A percentile compares a stretch with the other conserved stretches of the same genome.
Evolutionary conservation across 2,888 invertebrate species (phyloP).

Genomic region (Trachelus troglodyta): DNA sequence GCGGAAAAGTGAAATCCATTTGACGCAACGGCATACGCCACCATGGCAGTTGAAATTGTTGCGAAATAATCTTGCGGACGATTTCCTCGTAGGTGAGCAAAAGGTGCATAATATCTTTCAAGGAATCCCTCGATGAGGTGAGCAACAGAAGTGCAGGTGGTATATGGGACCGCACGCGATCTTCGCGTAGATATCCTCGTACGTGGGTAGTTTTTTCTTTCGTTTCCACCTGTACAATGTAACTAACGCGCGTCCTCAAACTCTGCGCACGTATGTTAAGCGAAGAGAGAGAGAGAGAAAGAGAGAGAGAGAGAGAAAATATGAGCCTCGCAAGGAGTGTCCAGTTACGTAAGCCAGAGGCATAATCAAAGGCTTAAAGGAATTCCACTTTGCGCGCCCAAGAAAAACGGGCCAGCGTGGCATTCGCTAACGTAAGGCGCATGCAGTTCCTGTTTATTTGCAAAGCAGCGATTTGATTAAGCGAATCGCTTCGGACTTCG

Average conservation of each 20-base stretch:
- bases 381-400: constrained; percentile 9
- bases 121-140: background rate
- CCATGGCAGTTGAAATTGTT: background rate
- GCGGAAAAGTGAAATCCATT: background rate
- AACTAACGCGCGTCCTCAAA: constrained; percentile 8
- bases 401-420: constrained; percentile 1
- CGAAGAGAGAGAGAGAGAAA: background rate
- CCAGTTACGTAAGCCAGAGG: constrained; percentile 18
- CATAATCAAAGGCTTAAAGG: constrained; percentile 17
- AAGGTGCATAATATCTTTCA: background rate
- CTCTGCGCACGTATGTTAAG: constrained; percentile 14
- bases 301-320: background rate
- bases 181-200: background rate
- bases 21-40: background rate
- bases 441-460: background rate
- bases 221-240: background rate
- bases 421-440: background rate
- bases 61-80: background rate
- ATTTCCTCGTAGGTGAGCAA: background rate
- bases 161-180: background rate
- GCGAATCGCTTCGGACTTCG: background rate
- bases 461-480: background rate
- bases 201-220: background rate
- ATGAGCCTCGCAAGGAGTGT: constrained; percentile 16
- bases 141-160: background rate